phyloP scores from a whole-genome alignment of 1,140 invertebrate species.

The Vanessa atalanta region DNA sequence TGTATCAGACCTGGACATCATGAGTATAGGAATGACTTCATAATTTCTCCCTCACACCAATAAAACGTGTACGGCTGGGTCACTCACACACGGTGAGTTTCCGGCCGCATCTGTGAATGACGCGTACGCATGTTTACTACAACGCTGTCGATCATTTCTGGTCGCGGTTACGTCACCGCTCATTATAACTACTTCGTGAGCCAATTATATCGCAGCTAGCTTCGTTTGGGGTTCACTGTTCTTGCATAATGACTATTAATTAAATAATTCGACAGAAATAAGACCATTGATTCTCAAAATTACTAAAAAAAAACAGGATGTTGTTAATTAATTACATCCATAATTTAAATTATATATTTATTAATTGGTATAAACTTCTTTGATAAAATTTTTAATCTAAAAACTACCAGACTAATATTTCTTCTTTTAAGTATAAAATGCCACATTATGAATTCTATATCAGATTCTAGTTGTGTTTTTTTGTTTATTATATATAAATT shows the following conservation, averaged over 20 bases:
- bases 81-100: slow-evolving; percentile 52
- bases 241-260: background rate
- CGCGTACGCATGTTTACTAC: slow-evolving; percentile 70
- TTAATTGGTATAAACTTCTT: background rate
- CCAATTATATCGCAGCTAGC: slow-evolving; percentile 36
- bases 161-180: slow-evolving; percentile 56
- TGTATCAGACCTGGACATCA: slow-evolving; percentile 31
- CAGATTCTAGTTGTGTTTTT: no score
- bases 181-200: slow-evolving; percentile 41
- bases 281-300: background rate
- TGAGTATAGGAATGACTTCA: slow-evolving; percentile 65
- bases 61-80: slow-evolving; percentile 5
- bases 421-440: no score
- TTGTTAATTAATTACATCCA: background rate
- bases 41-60: slow-evolving; percentile 45
- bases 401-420: no score
- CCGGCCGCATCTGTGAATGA: slow-evolving; percentile 68
- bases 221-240: background rate
- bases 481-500: no score
- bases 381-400: background rate
- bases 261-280: background rate
- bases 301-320: background rate
- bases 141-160: slow-evolving; percentile 62
- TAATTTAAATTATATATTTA: background rate
- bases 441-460: no score